phyloP scores from a whole-genome alignment of 2,113 vertebrate species.

The Chelonoidis abingdonii region DNA sequence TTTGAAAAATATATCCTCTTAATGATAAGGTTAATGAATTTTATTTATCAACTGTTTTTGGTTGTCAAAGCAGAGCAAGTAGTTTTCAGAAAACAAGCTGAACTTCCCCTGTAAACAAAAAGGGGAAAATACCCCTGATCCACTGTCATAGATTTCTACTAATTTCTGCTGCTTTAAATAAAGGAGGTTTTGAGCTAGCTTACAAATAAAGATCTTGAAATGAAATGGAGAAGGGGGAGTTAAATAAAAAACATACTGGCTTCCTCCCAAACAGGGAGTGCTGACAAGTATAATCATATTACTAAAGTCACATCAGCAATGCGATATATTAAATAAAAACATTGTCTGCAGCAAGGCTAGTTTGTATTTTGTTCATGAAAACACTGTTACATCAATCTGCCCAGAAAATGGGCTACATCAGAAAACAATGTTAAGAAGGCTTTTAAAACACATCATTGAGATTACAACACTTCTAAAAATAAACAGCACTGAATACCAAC shows the following conservation, averaged over 20 bases:
- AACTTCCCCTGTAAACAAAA: slow-evolving; percentile 21
- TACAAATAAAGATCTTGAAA: slow-evolving; percentile 41
- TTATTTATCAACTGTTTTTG: neutral
- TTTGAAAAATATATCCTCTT: slow-evolving; percentile 50
- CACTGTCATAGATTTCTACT: slow-evolving; percentile 19
- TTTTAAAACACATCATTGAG: slow-evolving; percentile 86
- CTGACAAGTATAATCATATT: slow-evolving; percentile 77
- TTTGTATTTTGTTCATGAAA: slow-evolving; percentile 71
- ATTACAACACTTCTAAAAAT: slow-evolving; percentile 86
- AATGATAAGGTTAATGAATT: neutral
- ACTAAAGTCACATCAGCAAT: slow-evolving; percentile 72
- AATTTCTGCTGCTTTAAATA: slow-evolving; percentile 51
- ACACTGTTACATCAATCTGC: slow-evolving; percentile 65
- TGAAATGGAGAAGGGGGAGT: slow-evolving; percentile 64
- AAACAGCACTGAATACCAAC: slow-evolving; percentile 84
- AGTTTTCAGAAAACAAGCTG: slow-evolving; percentile 54
- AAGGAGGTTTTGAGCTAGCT: slow-evolving; percentile 5
- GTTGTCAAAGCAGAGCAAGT: neutral
- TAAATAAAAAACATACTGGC: slow-evolving; percentile 70
- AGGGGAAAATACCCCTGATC: slow-evolving; percentile 11
- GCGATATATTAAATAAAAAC: slow-evolving; percentile 77
- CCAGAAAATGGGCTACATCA: slow-evolving; percentile 66
- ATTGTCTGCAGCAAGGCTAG: slow-evolving; percentile 31
- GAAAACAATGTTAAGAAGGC: slow-evolving; percentile 79
- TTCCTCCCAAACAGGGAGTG: slow-evolving; percentile 76